These are phyloP conservation scores for Cromileptes altivelis DNA, from an alignment of 2,113 vertebrate species.

Conservation along the genomic window DNA sequence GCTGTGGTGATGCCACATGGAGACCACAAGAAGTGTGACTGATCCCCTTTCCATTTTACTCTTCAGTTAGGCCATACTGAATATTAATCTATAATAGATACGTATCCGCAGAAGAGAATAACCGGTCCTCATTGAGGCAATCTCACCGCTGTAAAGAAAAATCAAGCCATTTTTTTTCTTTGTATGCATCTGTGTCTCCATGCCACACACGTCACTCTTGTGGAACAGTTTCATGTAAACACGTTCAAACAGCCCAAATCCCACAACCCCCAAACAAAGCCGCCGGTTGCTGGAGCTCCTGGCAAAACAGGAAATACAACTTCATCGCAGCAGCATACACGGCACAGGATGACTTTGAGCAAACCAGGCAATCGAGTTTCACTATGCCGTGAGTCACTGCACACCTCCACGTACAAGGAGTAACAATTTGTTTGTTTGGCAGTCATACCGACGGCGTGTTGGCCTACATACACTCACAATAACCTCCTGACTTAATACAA, in stretches of 20 bases:
- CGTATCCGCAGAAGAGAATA: background rate
- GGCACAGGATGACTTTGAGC: conserved; percentile 35
- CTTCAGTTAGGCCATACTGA: conserved; percentile 6
- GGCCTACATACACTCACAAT: conserved; percentile 11
- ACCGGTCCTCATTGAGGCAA: background rate
- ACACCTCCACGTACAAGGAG: conserved; percentile 36
- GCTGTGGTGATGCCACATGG: conserved; percentile 12
- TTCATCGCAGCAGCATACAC: conserved; percentile 25
- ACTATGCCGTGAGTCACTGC: conserved; percentile 55
- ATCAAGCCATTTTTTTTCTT: background rate
- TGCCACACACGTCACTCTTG: conserved; percentile 8
- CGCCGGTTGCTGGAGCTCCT: conserved; percentile 48
- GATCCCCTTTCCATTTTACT: conserved; percentile 6
- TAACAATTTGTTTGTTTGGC: conserved; percentile 23
- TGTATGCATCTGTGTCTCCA: background rate
- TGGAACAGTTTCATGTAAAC: conserved; percentile 48
- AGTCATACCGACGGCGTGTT: conserved; percentile 16
- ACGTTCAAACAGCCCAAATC: conserved; percentile 62
- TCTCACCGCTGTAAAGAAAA: conserved; percentile 29
- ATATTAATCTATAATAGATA: conserved; percentile 12
- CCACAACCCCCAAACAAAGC: conserved; percentile 61
- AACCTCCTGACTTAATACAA: conserved; percentile 11
- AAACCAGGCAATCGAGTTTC: conserved; percentile 73
- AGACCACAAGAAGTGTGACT: conserved; percentile 10
- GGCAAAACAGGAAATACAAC: conserved; percentile 80